Conservation (phyloP, 2,113 vertebrate species). For the Mus pahari region DNA sequence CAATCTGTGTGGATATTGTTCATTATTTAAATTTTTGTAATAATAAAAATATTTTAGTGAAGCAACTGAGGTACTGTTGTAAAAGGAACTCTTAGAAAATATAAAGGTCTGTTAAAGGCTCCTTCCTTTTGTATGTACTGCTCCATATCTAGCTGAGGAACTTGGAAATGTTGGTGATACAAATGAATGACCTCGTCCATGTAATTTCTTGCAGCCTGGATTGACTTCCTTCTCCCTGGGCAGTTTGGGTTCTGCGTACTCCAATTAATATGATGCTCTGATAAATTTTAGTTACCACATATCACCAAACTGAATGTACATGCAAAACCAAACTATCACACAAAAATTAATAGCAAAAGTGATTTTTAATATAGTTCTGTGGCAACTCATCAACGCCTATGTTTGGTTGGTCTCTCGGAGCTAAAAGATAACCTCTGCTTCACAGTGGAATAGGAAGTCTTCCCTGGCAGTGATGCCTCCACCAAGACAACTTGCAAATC, state of each 20-base stretch:
- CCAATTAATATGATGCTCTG: not conserved
- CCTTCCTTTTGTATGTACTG: not conserved
- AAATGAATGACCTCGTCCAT: not conserved
- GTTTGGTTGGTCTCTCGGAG: not conserved
- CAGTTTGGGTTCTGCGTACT: not conserved
- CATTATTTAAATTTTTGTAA: not conserved
- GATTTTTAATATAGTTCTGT: conserved; percentile 17
- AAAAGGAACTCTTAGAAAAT: not conserved
- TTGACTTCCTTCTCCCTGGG: not conserved
- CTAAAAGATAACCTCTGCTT: not conserved
- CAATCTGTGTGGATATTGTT: not conserved
- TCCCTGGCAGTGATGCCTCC: not conserved
- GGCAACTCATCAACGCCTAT: not conserved
- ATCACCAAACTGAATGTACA: not conserved
- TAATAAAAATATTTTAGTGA: not conserved
- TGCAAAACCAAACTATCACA: not conserved
- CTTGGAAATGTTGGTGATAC: not conserved
- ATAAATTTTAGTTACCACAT: not conserved
- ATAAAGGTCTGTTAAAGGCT: not conserved
- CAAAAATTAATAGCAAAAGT: not conserved
- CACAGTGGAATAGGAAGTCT: not conserved
- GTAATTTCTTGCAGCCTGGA: not conserved
- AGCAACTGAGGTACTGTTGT: not conserved
- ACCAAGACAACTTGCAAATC: not conserved
- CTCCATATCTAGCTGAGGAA: not conserved